Evolutionary conservation across 2,888 invertebrate genomes (phyloP), one percentile per base, ranked within the genome.

Genomic region (Atherix ibis): DNA sequence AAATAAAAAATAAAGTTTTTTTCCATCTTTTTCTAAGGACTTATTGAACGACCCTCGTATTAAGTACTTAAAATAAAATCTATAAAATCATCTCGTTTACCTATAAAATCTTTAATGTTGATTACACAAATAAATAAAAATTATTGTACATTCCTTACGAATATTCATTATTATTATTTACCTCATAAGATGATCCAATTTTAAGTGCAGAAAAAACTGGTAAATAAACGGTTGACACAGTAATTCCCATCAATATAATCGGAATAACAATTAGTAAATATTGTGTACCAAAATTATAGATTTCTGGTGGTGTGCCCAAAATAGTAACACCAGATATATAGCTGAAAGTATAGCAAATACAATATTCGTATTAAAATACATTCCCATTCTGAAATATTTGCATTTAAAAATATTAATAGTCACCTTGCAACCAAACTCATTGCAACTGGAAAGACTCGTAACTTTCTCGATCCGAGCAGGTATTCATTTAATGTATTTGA

Each of bases 311-410:
- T 4, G 83, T 84, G 18, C 88, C 88, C 44, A 88, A 64, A 43
- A 88, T 77, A 33, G 87, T 87, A 32, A 88, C 82, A 33, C 87
- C 87, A 10, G 87, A 87, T 50, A 88, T 76, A 53, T 87, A 87
- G 54, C 84, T 85, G 55, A 35, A 54, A 45, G 34, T 22, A 42
- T 35, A 31, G 18, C 18, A 31, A 32, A 18, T 14, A 31, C 28
- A 35, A 34, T 18, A 18, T n/a, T 13, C 13, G 13, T 27, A 27
- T 13, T 12, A 5, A 30, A 36, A 24, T 17, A 18, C n/a, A 22
- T 22, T n/a, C n/a, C n/a, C n/a, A n/a, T n/a, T n/a, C n/a, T n/a
- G n/a, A n/a, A n/a, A n/a, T n/a, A n/a, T n/a, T n/a, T n/a, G n/a
- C n/a, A n/a, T n/a, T n/a, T n/a, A 8, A 22, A 22, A 22, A 14